Evolutionary conservation across 2,113 vertebrate genomes (phyloP), one percentile per base, ranked within the genome.

Genomic region (Bombycilla garrulus): DNA sequence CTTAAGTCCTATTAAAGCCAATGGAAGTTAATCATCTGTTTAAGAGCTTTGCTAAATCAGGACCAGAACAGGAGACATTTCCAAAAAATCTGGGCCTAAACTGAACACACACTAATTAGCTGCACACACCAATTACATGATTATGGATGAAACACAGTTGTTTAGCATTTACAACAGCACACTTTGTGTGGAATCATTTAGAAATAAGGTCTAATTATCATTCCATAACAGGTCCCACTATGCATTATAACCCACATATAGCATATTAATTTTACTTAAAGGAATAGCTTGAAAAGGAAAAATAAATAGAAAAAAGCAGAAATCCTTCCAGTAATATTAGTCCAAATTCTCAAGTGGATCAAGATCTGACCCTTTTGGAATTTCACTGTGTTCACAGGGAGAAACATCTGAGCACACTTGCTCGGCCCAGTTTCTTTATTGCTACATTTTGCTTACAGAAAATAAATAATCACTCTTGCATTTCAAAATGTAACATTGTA

Each of bases 41-140:
- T 96, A 95, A 96, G 93, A 90, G 95, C 96, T 96, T 97, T 97
- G 85, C 93, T 97, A 97, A 97, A 96, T 97, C 92, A 96, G 95
- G 95, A 97, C 87, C 94, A 95, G 90, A 95, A 96, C 40, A 90
- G 90, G 90, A 96, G 94, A 93, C 71, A 94, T 96, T 96, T 95
- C 95, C 94, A 96, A 97, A 97, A 97, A 96, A 92, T 94, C 88
- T 90, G 51, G 79, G 81, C 85, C 92, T 94, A 83, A 96, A 94
- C 5, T 78, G 93, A 92, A 96, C 79, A 56, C 83, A 77, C 51
- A 12, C 64, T 95, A 93, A 95, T 96, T 92, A 97, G 86, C 82
- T 73, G 35, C 88, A 93, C 91, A 92, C 92, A 93, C 82, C 89
- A 95, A 93, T 92, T 92, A 96, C 70, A 57, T 66, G 81, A 93